These are phyloP conservation scores for Hypomesus transpacificus DNA, from an alignment of 2,113 vertebrate species.

Conservation along the genomic window DNA sequence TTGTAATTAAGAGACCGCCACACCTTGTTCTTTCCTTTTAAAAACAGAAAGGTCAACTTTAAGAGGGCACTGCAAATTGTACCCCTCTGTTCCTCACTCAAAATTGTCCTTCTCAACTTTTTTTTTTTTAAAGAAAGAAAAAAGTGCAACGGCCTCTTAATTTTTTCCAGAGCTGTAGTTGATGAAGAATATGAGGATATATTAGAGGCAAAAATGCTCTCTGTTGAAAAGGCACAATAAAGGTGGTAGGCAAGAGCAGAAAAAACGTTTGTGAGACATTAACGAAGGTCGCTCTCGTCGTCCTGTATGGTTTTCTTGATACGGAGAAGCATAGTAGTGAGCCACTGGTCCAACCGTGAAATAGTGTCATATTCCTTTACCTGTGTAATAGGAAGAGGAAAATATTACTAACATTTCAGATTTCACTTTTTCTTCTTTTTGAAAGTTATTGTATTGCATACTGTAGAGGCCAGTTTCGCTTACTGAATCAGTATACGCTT, in stretches of 20 bases:
- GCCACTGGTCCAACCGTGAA: constrained; percentile 92
- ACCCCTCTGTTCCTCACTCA: too few relatives aligned
- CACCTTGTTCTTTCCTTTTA: too few relatives aligned
- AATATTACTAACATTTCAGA: not conserved
- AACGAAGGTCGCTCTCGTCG: constrained; percentile 81
- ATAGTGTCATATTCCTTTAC: constrained; percentile 93
- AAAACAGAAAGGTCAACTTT: too few relatives aligned
- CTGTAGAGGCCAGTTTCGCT: constrained; percentile 36
- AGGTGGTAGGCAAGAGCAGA: not conserved
- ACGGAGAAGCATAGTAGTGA: constrained; percentile 92
- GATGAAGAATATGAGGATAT: too few relatives aligned
- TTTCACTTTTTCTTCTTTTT: not conserved
- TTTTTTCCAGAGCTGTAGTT: too few relatives aligned
- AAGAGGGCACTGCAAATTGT: too few relatives aligned
- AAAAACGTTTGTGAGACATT: constrained; percentile 17
- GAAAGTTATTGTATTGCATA: not conserved
- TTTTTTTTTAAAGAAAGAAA: too few relatives aligned
- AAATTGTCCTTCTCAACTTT: too few relatives aligned
- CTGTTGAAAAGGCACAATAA: not conserved
- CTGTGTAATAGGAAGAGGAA: constrained; percentile 52
- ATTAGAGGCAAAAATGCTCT: too few relatives aligned
- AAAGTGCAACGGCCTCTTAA: too few relatives aligned
- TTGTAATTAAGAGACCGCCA: too few relatives aligned
- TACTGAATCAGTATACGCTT: constrained; percentile 85
- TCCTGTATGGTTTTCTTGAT: constrained; percentile 94